A percentile compares a stretch with the other conserved stretches of the same genome.
Evolutionary conservation across 2,888 invertebrate species (phyloP).

Genomic region (Drosophila nigritarsus): DNA sequence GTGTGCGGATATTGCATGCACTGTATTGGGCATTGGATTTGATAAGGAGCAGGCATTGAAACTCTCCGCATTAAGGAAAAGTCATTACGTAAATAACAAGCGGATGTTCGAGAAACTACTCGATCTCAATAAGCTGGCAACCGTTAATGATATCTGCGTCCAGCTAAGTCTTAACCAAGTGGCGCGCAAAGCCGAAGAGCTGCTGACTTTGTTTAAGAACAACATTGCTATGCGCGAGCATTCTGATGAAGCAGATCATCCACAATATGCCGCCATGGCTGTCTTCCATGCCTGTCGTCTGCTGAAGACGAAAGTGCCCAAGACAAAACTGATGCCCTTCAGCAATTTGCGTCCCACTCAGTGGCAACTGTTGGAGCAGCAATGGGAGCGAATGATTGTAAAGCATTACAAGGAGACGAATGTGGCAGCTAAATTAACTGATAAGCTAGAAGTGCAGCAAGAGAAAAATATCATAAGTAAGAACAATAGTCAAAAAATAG

Average conservation of each 20-base stretch:
- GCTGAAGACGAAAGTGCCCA: slow-evolving; percentile 87
- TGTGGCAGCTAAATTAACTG: slow-evolving; percentile 25
- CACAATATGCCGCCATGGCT: slow-evolving; percentile 89
- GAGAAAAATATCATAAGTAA: slow-evolving; percentile 25
- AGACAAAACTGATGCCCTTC: slow-evolving; percentile 86
- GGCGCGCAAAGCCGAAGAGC: slow-evolving; percentile 86
- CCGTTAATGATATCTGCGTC: slow-evolving; percentile 87
- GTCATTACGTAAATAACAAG: slow-evolving; percentile 86
- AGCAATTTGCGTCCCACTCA: slow-evolving; percentile 87
- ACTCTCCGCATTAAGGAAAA: slow-evolving; percentile 87
- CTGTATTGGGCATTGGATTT: slow-evolving; percentile 85
- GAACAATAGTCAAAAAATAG: slow-evolving; percentile 33
- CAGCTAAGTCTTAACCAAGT: slow-evolving; percentile 86
- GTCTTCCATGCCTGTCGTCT: slow-evolving; percentile 88
- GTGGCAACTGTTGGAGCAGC: slow-evolving; percentile 87
- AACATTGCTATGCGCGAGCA: slow-evolving; percentile 74
- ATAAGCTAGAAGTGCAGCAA: slow-evolving; percentile 52
- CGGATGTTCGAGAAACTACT: slow-evolving; percentile 88
- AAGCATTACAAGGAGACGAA: slow-evolving; percentile 64
- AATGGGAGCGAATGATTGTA: slow-evolving; percentile 86
- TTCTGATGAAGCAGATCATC: slow-evolving; percentile 86
- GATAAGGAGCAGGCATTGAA: slow-evolving; percentile 87
- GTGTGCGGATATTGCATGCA: slow-evolving; percentile 88
- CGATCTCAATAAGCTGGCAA: slow-evolving; percentile 86
- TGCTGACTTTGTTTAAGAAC: slow-evolving; percentile 86